Evolutionary conservation across 2,888 invertebrate genomes (phyloP).

Genomic region (Metallyticus violacea): DNA sequence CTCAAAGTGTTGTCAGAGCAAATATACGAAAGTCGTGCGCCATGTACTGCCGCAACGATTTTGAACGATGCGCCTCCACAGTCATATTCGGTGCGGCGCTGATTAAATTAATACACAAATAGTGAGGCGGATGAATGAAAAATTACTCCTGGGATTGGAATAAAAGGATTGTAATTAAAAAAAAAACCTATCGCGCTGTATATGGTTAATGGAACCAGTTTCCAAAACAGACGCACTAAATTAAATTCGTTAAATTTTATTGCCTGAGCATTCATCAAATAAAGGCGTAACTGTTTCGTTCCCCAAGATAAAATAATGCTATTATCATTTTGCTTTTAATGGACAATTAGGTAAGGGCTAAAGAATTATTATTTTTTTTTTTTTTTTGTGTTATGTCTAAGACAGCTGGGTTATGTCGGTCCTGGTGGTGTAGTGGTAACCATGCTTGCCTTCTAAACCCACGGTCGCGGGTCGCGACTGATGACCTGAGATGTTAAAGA

Average conservation of each 20-base stretch:
- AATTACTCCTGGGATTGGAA: background rate
- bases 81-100: background rate
- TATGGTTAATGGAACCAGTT: background rate
- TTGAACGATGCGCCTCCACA: background rate
- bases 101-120: background rate
- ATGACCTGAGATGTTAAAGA: too few species aligned
- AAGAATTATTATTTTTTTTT: too few species aligned
- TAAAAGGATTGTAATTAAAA: background rate
- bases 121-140: background rate
- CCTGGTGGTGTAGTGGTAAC: too few species aligned
- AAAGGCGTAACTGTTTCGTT: background rate
- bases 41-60: background rate
- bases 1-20: too few species aligned
- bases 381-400: too few species aligned
- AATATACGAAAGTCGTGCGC: too few species aligned
- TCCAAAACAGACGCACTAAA: background rate
- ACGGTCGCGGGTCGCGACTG: too few species aligned
- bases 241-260: background rate
- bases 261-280: background rate
- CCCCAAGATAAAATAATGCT: background rate
- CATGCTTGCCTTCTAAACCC: too few species aligned
- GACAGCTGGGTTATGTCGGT: too few species aligned
- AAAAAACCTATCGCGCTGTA: background rate
- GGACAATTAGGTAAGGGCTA: too few species aligned
- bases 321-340: too few species aligned